Conservation (phyloP, 2,797 vertebrate species). For the Nasua narica region DNA sequence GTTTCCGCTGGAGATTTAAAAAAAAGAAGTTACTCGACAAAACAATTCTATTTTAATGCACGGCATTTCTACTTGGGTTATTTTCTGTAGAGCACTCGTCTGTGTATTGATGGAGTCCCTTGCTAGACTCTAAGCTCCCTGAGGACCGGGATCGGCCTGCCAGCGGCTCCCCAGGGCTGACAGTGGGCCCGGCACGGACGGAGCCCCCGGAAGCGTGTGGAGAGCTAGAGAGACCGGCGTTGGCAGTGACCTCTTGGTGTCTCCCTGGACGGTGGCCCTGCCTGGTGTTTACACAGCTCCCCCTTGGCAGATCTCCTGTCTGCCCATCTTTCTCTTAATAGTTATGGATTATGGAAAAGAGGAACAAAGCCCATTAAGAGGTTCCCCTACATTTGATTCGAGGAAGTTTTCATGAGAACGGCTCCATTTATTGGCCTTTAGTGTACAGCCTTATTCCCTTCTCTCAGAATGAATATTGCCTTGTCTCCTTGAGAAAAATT, state of each 20-base stretch:
- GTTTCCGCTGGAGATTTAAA: not conserved
- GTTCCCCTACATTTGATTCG: conserved; percentile 73
- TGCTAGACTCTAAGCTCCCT: not conserved
- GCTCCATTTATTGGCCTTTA: conserved; percentile 62
- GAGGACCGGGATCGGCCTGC: not conserved
- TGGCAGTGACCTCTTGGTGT: not conserved
- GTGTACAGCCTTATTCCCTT: conserved; percentile 52
- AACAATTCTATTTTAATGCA: conserved; percentile 1
- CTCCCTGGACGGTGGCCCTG: not conserved
- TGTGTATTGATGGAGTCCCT: not conserved
- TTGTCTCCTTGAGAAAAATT: conserved; percentile 78
- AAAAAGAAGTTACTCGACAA: not conserved
- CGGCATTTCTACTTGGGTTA: not conserved
- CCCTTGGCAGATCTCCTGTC: not conserved
- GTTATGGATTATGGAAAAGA: conserved; percentile 69
- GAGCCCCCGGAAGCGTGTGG: rapidly evolving
- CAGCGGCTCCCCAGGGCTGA: not conserved
- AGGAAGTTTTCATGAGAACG: conserved; percentile 70
- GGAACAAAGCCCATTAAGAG: conserved; percentile 71
- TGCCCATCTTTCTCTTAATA: conserved; percentile 51
- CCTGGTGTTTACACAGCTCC: not conserved
- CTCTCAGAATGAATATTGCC: conserved; percentile 51
- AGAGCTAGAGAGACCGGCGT: rapidly evolving
- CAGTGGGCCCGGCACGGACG: rapidly evolving
- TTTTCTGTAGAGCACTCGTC: not conserved